Base-by-base conservation (phyloP, 2,888 invertebrate genomes). In the Ophion slaviceki region DNA sequence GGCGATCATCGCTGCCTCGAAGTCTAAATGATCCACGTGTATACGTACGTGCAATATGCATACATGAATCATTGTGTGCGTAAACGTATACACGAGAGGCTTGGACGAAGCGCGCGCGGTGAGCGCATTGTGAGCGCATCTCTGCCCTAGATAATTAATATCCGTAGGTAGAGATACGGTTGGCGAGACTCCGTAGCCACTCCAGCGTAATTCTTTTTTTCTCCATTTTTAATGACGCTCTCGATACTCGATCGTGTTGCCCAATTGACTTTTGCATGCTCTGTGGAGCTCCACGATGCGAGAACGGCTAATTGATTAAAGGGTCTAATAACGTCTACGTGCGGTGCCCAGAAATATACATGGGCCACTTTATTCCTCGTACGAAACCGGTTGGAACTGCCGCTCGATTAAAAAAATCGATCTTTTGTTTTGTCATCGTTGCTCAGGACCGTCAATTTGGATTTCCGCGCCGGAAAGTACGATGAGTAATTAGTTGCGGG, bases 61-160 rank as follows among this genome's bases (percentile, higher is more conserved):
- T 71, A 59, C n/a, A 59, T 57, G 57, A 47, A 70, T 17, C 28
- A 53, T 68, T 53, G 36, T 71, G 53, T 28, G 45, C 57, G 24
- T 66, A 71, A 14, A 72, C 53, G 32, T 40, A 62, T 47, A 64
- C 61, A n/a, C 32, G 64, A 82, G 68, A 67, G 82, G 53, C 40
- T 75, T 68, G 62, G 76, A 70, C 72, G 84, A 64, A 57, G n/a
- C 24, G 79, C 80, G 61, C 78, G 78, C 75, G 80, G 84, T 83
- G 88, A 84, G 86, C 79, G 86, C 85, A 91, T 90, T 89, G 89
- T 89, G 88, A 86, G 87, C 88, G 89, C 90, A 90, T 90, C 90
- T 91, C 77, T 90, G 92, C 90, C 91, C 92, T 68, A 91, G 90
- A 92, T 92, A 92, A 92, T 92, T 92, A 92, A 92, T 92, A 91